Base-by-base conservation (phyloP, 35 echinoderm and acorn worm genomes). In the Holothuria glaberrima region DNA sequence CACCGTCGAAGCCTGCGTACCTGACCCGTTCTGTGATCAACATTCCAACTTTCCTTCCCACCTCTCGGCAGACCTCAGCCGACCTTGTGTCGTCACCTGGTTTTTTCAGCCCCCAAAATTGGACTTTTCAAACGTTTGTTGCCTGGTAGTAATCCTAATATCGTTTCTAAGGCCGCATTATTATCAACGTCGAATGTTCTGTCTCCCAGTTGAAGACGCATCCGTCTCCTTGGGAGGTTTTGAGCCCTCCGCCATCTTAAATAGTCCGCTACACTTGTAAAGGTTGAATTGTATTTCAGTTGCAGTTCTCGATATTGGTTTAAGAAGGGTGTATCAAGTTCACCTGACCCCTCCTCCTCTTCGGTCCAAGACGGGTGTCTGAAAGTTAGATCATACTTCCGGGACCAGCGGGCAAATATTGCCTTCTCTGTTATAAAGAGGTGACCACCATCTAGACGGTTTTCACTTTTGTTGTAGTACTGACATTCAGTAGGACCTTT, bases 371-470 rank as follows among this genome's bases (percentile, higher is more conserved):
- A 75, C 12, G 91, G 91, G 63, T 92, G 58, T 4, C 71, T 75
- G 34, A 92, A 92, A 20, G 5, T 75, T 30, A 92, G 26, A 46
- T 92, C 50, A 35, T 52, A 59, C 12, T 54, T 86, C 48, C 76
- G 4, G 13, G 82, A 46, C 91, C 91, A 92, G 30, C 69, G 26
- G 24, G 81, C 82, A n/a, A 87, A 92, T 12, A 92, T 70, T 30
- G 81, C 81, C 33, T 92, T 92, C 68, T 92, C 91, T 30, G 91
- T 92, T 26, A 92, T 75, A 44, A 86, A 92, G 3, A 75, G 71
- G 41, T 92, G 91, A 33, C 82, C 91, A 19, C 91, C 91, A n/a
- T 75, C 57, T 22, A 78, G 58, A 12, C 91, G 68, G 6, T 6
- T 72, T 66, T 92, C 91, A n/a, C 91, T 86, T 13, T 19, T 62